phyloP scores from a whole-genome alignment of 1,140 invertebrate species.

The Phocides pigmalion region DNA sequence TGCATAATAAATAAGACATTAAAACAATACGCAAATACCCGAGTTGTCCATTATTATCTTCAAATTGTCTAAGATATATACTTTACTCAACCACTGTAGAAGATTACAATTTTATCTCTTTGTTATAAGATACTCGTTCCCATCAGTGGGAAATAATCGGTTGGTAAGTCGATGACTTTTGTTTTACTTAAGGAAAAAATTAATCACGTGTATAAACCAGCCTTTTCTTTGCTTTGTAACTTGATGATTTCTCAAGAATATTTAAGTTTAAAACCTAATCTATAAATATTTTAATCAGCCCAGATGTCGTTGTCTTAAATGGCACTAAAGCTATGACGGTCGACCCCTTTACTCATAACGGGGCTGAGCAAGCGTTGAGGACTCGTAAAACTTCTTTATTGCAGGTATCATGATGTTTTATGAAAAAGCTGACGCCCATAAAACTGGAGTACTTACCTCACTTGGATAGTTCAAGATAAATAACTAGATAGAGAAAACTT shows the following conservation, averaged over 20 bases:
- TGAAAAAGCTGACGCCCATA: constrained; percentile 46
- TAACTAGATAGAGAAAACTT: constrained; percentile 1
- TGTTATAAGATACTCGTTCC: no score
- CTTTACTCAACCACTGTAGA: no score
- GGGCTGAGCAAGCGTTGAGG: constrained; percentile 35
- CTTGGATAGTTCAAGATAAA: constrained; percentile 46
- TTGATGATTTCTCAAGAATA: background rate
- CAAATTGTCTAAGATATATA: no score
- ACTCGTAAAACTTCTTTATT: constrained; percentile 46
- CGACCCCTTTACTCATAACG: constrained; percentile 32
- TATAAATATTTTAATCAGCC: constrained; percentile 29
- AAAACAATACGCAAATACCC: no score
- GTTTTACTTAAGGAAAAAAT: no score
- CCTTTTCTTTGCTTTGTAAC: no score
- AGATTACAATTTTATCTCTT: no score
- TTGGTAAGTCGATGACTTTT: no score
- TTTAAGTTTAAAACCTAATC: background rate
- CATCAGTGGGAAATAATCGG: no score
- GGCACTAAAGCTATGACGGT: constrained; percentile 27
- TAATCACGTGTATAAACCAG: no score
- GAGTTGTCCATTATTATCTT: no score
- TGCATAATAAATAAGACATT: no score
- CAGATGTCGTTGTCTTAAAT: constrained; percentile 30
- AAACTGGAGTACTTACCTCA: constrained; percentile 45
- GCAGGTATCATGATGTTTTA: constrained; percentile 46